Evolutionary conservation across 2,797 vertebrate genomes (phyloP).

Genomic region (Chloroceryle amazona): DNA sequence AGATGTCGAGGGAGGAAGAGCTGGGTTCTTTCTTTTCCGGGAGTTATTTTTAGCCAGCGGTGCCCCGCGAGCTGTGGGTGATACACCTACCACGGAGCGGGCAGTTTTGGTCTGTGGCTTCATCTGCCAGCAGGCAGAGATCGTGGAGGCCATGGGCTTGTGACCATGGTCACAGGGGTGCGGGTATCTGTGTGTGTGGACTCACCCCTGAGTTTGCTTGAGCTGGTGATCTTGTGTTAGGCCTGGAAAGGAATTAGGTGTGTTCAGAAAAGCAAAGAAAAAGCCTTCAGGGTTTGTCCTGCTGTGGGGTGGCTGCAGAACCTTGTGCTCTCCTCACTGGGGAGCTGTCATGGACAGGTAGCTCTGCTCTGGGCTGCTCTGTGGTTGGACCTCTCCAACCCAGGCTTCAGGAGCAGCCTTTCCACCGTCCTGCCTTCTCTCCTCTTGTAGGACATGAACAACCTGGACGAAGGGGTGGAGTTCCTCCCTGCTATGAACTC

Average conservation of each 20-base stretch:
- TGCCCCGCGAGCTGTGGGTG: not conserved
- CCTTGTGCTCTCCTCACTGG: not conserved
- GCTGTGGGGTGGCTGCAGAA: not conserved
- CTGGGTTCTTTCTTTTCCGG: not conserved
- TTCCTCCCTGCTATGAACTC: constrained; percentile 90
- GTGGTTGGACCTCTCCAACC: not conserved
- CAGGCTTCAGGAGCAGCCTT: not conserved
- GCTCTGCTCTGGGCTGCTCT: not conserved
- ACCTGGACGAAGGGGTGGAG: constrained; percentile 84
- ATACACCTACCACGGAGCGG: not conserved
- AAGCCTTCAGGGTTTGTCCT: not conserved
- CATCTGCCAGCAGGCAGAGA: not conserved
- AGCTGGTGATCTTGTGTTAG: not conserved
- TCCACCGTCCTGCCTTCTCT: not conserved
- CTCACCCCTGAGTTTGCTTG: not conserved
- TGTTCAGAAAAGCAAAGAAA: not conserved
- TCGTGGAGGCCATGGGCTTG: not conserved
- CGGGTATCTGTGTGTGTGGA: not conserved
- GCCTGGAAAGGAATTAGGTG: not conserved
- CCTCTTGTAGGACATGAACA: constrained; percentile 73
- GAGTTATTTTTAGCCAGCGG: not conserved
- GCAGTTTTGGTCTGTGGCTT: not conserved
- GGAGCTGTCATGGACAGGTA: rapidly evolving
- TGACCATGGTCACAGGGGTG: not conserved
- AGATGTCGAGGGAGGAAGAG: not conserved